Percentiles rank a stretch among this genome's conserved stretches.
phyloP scores from a whole-genome alignment of 2,113 vertebrate genomes.

The Nannospalax galili region DNA sequence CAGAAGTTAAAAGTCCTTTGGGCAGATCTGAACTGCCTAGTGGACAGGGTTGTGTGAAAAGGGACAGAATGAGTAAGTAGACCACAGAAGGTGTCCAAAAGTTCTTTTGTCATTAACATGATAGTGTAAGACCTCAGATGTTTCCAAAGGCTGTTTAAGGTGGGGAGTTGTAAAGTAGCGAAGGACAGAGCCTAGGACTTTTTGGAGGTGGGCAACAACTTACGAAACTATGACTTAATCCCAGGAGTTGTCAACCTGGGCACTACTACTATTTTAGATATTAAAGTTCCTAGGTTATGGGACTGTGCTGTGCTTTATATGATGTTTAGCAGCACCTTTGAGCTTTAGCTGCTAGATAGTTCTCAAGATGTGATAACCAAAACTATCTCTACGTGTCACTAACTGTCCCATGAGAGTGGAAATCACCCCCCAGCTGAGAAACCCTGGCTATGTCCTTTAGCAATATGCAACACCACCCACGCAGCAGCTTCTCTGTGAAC shows the following conservation, averaged over 20 bases:
- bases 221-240: background rate
- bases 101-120: background rate
- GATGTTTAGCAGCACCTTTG: background rate
- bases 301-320: background rate
- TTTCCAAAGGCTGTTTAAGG: background rate
- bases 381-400: background rate
- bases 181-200: background rate
- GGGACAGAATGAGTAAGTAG: background rate
- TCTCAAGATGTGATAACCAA: background rate
- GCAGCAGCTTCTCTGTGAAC: background rate
- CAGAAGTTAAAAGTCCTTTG: background rate
- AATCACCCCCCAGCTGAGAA: background rate
- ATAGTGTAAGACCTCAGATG: background rate
- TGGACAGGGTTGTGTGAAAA: background rate
- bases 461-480: background rate
- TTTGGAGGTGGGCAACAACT: background rate
- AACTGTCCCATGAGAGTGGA: background rate
- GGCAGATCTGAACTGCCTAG: background rate
- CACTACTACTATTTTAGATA: background rate
- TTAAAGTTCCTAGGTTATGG: background rate
- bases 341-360: background rate
- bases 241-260: background rate
- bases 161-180: background rate
- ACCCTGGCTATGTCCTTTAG: conserved; percentile 3
- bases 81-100: background rate